These are phyloP conservation scores for Caenorhabditis sp. DNA, from an alignment of 2,888 invertebrate genomes.

Conservation along the genomic window DNA sequence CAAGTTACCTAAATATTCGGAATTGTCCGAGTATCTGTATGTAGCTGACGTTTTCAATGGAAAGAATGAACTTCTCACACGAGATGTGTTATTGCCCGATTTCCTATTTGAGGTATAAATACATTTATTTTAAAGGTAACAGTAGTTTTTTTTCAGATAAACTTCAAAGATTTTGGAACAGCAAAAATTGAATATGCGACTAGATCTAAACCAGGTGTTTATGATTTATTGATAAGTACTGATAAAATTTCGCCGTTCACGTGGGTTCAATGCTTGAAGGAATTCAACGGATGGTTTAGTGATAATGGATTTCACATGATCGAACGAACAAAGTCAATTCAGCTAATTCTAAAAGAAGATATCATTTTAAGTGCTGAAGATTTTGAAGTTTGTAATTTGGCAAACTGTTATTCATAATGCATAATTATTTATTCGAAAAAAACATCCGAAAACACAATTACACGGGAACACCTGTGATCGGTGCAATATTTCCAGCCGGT, in stretches of 20 bases:
- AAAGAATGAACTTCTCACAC: slow-evolving; percentile 7
- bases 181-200: slow-evolving; percentile 31
- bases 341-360: slow-evolving; percentile 13
- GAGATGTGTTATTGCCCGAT: slow-evolving; percentile 33
- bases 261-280: slow-evolving; percentile 56
- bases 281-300: slow-evolving; percentile 52
- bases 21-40: slow-evolving; percentile 26
- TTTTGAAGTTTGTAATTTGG: slow-evolving; percentile 50
- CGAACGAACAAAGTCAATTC: slow-evolving; percentile 15
- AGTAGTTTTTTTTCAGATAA: slow-evolving; percentile 28
- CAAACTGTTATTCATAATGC: slow-evolving; percentile 37
- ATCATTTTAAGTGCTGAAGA: slow-evolving; percentile 27
- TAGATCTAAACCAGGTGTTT: slow-evolving; percentile 29
- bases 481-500: too few relatives aligned
- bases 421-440: background rate
- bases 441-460: background rate
- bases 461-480: too few relatives aligned
- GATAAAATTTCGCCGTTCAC: slow-evolving; percentile 61
- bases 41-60: slow-evolving; percentile 9
- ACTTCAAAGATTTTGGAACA: slow-evolving; percentile 40
- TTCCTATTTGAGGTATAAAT: slow-evolving; percentile 33
- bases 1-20: slow-evolving; percentile 1
- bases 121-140: background rate
- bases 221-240: slow-evolving; percentile 39
- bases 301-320: slow-evolving; percentile 64